A percentile compares a stretch with the other conserved stretches of the same genome.
Evolutionary conservation across 92 coral and sea anemone genomes (phyloP).

Genomic region (Umimayanthus chanpuru): DNA sequence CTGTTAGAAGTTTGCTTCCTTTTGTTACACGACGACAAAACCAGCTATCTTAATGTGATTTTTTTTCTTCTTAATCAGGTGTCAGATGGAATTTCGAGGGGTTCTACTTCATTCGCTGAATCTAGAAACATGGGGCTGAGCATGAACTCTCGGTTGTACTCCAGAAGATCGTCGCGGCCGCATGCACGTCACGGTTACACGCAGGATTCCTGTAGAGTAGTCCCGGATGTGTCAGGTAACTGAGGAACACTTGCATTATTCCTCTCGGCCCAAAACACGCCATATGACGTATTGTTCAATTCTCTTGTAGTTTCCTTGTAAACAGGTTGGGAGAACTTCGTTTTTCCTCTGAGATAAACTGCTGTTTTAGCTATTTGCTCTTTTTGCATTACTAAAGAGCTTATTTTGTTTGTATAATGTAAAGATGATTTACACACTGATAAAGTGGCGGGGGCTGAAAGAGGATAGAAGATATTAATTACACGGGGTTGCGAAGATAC

Average conservation of each 20-base stretch:
- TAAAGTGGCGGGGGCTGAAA: too few species aligned
- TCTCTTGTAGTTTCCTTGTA: too few species aligned
- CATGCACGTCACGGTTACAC: not conserved
- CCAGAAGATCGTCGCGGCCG: not conserved
- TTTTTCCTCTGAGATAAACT: too few species aligned
- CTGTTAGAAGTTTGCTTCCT: not conserved
- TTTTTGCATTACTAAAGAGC: too few species aligned
- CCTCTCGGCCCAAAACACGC: too few species aligned
- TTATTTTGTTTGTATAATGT: too few species aligned
- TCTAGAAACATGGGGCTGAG: constrained; percentile 11
- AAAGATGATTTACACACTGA: too few species aligned
- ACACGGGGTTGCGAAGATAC: not conserved
- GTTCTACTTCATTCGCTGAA: constrained; percentile 21
- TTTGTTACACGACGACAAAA: not conserved
- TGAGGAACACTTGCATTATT: not conserved
- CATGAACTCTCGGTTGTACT: constrained; percentile 7
- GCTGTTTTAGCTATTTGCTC: too few species aligned
- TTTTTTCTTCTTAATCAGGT: not conserved
- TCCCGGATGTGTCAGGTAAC: constrained; percentile 32
- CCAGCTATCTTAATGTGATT: too few species aligned
- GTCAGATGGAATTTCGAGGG: not conserved
- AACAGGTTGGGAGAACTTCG: too few species aligned
- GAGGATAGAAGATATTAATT: not conserved
- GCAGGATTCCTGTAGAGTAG: constrained; percentile 8
- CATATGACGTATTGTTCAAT: too few species aligned